These are phyloP conservation scores for Maccullochella peelii DNA, from an alignment of 2,113 vertebrate genomes.

Conservation along the genomic window DNA sequence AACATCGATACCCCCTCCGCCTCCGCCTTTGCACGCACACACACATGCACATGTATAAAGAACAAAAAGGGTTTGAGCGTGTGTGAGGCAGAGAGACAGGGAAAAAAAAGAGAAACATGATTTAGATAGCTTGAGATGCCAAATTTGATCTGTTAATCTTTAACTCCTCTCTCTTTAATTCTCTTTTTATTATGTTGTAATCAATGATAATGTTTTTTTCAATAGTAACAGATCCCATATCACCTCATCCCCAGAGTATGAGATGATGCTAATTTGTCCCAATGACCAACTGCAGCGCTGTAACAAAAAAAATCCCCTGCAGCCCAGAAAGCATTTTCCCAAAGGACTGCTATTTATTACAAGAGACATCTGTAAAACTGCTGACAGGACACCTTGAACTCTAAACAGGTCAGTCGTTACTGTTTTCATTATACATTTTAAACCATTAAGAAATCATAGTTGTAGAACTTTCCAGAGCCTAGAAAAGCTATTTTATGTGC, in stretches of 20 bases:
- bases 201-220: background rate
- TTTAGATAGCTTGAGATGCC: background rate
- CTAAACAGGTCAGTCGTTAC: background rate
- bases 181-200: background rate
- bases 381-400: background rate
- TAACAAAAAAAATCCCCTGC: background rate
- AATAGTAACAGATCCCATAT: background rate
- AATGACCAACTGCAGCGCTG: background rate
- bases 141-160: conserved; percentile 33
- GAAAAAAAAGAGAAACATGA: background rate
- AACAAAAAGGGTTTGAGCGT: conserved; percentile 3
- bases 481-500: background rate
- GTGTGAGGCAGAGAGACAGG: background rate
- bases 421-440: background rate
- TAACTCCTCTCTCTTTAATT: background rate
- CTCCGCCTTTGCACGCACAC: conserved; percentile 6
- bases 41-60: conserved; percentile 15
- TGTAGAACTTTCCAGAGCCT: background rate
- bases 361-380: background rate
- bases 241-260: too few relatives aligned
- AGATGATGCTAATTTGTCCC: background rate
- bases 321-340: background rate
- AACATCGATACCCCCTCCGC: conserved; percentile 6
- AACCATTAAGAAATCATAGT: background rate
- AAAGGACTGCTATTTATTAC: background rate